These are phyloP conservation scores for Acleris sparsana DNA, from an alignment of 2,888 invertebrate species.

Conservation along the genomic window DNA sequence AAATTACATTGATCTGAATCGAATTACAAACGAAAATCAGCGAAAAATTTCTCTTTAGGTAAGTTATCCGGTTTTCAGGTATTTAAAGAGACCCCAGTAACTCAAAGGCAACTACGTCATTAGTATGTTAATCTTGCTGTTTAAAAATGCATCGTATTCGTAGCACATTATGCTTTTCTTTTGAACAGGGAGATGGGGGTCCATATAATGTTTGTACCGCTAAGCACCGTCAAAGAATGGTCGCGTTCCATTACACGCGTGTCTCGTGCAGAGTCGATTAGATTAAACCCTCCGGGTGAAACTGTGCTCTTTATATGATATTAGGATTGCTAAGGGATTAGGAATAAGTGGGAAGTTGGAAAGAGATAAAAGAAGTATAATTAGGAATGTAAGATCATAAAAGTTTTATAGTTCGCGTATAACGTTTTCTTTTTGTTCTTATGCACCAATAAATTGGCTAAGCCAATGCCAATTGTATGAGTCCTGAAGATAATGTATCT, in stretches of 20 bases:
- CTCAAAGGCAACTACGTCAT: too few relatives aligned
- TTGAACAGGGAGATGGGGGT: too few relatives aligned
- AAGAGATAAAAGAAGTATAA: not conserved
- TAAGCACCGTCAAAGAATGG: constrained; percentile 34
- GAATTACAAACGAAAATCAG: not conserved
- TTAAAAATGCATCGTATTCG: too few relatives aligned
- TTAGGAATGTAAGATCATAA: too few relatives aligned
- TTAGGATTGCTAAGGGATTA: not conserved
- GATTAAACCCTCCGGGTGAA: constrained; percentile 33
- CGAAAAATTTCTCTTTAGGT: not conserved
- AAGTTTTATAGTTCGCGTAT: too few relatives aligned
- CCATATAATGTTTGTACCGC: too few relatives aligned
- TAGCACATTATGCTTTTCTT: too few relatives aligned
- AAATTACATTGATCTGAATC: not conserved
- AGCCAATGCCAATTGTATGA: too few relatives aligned
- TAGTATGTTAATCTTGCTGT: too few relatives aligned
- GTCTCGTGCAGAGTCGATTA: constrained; percentile 48
- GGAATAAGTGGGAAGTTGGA: not conserved
- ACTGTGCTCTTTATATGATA: constrained; percentile 3
- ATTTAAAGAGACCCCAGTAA: not conserved
- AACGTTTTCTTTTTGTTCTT: too few relatives aligned
- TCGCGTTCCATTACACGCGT: constrained; percentile 48
- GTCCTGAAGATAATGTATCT: too few relatives aligned
- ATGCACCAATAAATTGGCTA: too few relatives aligned
- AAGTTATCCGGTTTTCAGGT: constrained; percentile 25